phyloP scores from a whole-genome alignment of 2,888 invertebrate species.

The Drosophila macrothrix region DNA sequence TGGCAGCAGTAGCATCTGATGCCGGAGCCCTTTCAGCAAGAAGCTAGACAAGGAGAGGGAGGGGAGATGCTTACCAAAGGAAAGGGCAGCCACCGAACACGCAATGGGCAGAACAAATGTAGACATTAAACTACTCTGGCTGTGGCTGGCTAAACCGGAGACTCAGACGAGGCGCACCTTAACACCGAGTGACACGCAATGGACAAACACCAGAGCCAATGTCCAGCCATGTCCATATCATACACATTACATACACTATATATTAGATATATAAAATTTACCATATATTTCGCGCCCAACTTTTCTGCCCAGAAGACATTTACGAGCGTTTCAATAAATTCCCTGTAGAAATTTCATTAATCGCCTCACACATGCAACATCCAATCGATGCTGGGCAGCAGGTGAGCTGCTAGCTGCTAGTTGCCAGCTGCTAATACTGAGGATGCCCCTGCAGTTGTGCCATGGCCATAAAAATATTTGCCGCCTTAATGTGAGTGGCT shows the following conservation, averaged over 20 bases:
- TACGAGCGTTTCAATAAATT: conserved; percentile 72
- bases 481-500: conserved; percentile 79
- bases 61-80: conserved; percentile 40
- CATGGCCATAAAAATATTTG: conserved; percentile 77
- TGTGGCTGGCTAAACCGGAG: conserved; percentile 32
- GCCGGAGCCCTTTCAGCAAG: conserved; percentile 23
- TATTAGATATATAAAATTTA: conserved; percentile 62
- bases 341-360: conserved; percentile 72
- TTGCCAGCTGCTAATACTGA: conserved; percentile 12
- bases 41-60: conserved; percentile 5
- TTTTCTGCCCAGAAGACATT: conserved; percentile 48
- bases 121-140: conserved; percentile 75
- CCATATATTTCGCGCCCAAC: conserved; percentile 60
- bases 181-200: conserved; percentile 75
- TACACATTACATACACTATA: conserved; percentile 34
- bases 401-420: conserved; percentile 27
- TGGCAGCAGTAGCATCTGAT: conserved; percentile 61
- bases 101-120: conserved; percentile 78
- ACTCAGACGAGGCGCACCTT: conserved; percentile 45
- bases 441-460: conserved; percentile 55
- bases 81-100: conserved; percentile 77
- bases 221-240: conserved; percentile 42
- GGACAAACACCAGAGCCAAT: conserved; percentile 56
- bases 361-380: conserved; percentile 45
- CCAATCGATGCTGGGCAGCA: conserved; percentile 32